These are phyloP conservation scores for Prionace glauca DNA, from an alignment of 2,797 vertebrate species.

Conservation along the genomic window DNA sequence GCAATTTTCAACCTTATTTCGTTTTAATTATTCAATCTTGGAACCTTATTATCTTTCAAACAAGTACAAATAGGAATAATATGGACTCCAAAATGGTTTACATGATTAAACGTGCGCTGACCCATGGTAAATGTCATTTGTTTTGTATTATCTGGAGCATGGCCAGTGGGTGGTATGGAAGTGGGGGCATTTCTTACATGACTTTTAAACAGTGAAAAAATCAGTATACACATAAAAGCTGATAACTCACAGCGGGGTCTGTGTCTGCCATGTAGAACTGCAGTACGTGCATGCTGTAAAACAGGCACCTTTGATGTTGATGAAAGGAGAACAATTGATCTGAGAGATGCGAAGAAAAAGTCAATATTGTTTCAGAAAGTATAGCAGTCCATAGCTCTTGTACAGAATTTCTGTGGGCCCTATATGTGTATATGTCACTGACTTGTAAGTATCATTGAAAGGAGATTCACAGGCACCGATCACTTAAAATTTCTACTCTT, in stretches of 20 bases:
- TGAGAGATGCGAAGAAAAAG: not conserved
- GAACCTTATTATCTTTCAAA: not conserved
- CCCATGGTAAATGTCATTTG: not conserved
- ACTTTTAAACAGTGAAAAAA: not conserved
- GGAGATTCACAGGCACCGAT: not conserved
- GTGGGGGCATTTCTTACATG: not conserved
- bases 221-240: not conserved
- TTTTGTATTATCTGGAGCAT: not conserved
- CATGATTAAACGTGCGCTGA: not conserved
- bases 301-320: not conserved
- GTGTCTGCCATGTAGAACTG: not conserved
- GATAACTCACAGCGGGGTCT: not conserved
- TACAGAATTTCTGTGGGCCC: not conserved
- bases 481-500: not conserved
- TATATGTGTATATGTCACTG: not conserved
- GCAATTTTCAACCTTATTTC: not conserved
- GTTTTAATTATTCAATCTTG: not conserved
- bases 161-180: not conserved
- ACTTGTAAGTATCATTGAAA: not conserved
- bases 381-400: not conserved
- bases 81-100: not conserved
- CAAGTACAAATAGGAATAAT: not conserved
- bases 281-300: not conserved
- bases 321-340: not conserved
- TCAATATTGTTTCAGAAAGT: conserved; percentile 3